These are phyloP conservation scores for Sus cebifrons DNA, from an alignment of 2,797 vertebrate species.

Conservation along the genomic window DNA sequence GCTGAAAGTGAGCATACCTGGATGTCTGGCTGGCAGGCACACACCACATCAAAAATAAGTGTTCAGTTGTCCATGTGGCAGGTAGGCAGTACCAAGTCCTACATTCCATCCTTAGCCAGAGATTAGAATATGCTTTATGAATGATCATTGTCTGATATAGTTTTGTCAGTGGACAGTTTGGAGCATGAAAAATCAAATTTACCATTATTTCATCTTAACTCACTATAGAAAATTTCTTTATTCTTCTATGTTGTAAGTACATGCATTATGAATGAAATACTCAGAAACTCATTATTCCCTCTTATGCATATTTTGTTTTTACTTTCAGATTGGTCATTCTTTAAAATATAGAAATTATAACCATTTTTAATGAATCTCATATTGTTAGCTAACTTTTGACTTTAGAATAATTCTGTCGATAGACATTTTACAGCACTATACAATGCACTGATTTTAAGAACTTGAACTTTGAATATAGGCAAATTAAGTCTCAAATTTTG, in stretches of 20 bases:
- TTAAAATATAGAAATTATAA: too few relatives aligned
- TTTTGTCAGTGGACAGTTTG: neutral
- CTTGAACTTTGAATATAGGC: neutral
- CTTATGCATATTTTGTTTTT: too few relatives aligned
- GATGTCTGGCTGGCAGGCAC: neutral
- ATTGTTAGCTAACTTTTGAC: neutral
- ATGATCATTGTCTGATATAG: neutral
- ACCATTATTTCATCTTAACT: too few relatives aligned
- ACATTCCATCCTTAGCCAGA: neutral
- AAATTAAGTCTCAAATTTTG: neutral
- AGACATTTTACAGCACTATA: neutral
- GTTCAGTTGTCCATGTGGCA: neutral
- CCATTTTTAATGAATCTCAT: neutral
- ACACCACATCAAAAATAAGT: neutral
- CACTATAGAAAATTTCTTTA: too few relatives aligned
- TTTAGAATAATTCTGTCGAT: neutral
- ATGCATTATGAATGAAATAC: too few relatives aligned
- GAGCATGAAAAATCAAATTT: too few relatives aligned
- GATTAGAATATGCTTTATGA: neutral
- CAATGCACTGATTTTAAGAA: neutral
- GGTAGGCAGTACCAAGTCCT: neutral
- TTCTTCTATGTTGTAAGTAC: too few relatives aligned
- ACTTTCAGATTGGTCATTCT: too few relatives aligned
- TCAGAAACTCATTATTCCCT: too few relatives aligned
- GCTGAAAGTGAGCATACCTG: neutral